Conservation (phyloP, 92 coral and sea anemone genomes). For the Bergia sp. region DNA sequence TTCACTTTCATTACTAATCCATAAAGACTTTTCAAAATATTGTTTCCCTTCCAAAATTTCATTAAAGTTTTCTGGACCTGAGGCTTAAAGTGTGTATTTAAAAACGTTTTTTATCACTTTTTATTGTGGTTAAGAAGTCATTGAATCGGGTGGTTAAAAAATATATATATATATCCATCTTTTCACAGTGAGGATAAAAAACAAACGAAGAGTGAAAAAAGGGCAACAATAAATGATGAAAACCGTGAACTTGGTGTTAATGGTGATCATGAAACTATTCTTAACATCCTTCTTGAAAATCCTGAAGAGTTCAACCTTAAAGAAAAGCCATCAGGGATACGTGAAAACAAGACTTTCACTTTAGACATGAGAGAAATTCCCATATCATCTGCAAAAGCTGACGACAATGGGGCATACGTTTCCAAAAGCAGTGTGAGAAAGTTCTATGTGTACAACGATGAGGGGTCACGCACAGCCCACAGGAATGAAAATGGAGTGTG, state of each 20-base stretch:
- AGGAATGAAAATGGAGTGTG: constrained; percentile 59
- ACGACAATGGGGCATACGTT: constrained; percentile 56
- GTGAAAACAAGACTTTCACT: constrained; percentile 54
- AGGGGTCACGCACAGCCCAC: constrained; percentile 54
- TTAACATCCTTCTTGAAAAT: constrained; percentile 51
- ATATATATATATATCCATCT: constrained; percentile 1
- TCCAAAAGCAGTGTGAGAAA: constrained; percentile 45
- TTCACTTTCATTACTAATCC: background rate
- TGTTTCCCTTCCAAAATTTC: background rate
- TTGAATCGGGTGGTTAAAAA: constrained; percentile 1
- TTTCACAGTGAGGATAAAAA: constrained; percentile 7
- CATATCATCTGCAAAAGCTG: constrained; percentile 59
- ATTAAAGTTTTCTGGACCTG: constrained; percentile 13
- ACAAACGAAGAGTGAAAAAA: background rate
- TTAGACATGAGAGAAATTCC: constrained; percentile 52
- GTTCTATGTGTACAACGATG: constrained; percentile 37
- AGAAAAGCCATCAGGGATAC: constrained; percentile 50
- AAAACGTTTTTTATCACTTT: no score
- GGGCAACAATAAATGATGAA: constrained; percentile 13
- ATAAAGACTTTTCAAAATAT: background rate
- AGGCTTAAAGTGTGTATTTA: no score
- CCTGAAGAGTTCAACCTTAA: constrained; percentile 52
- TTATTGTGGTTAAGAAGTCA: constrained; percentile 12
- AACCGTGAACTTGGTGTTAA: constrained; percentile 22
- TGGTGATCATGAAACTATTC: constrained; percentile 28